Percentiles rank a stretch among this genome's conserved stretches.
phyloP scores from a whole-genome alignment of 30 jellyfish, hydroid and myxozoan genomes.

The Aurelia aurita region DNA sequence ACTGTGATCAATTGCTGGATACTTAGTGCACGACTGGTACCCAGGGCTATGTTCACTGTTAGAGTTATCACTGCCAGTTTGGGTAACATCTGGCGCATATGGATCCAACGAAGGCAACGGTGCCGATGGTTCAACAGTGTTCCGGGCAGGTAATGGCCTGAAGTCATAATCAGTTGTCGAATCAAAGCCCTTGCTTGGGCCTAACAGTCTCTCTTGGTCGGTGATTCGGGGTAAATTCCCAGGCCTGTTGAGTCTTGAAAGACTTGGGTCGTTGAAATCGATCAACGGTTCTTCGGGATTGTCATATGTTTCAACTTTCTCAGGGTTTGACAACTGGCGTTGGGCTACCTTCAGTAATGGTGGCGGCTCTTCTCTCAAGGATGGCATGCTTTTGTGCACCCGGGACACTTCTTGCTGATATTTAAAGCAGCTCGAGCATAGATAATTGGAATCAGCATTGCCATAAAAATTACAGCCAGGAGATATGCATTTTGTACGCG shows the following conservation, averaged over 20 bases:
- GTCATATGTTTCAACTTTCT: neutral
- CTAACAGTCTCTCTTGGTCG: neutral
- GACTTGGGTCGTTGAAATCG: neutral
- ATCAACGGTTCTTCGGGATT: neutral
- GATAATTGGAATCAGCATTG: conserved; percentile 57
- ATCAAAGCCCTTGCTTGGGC: neutral
- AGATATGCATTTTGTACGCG: conserved; percentile 48
- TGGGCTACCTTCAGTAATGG: conserved; percentile 30
- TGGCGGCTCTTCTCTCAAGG: conserved; percentile 37
- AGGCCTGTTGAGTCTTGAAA: conserved; percentile 17
- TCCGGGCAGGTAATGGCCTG: neutral
- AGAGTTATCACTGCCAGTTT: neutral
- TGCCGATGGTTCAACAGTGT: neutral
- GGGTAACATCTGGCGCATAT: no score
- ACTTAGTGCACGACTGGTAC: no score
- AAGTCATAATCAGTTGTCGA: neutral
- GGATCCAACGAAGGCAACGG: conserved; percentile 5
- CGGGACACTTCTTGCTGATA: conserved; percentile 33
- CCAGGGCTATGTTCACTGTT: neutral
- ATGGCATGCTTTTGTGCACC: conserved; percentile 55
- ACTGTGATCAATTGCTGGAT: no score
- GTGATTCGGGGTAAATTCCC: conserved; percentile 24
- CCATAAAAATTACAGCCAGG: conserved; percentile 79
- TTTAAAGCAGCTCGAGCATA: conserved; percentile 83
- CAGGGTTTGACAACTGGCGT: conserved; percentile 58